phyloP scores from a whole-genome alignment of 2,113 vertebrate genomes.

The Scalopus aquaticus region DNA sequence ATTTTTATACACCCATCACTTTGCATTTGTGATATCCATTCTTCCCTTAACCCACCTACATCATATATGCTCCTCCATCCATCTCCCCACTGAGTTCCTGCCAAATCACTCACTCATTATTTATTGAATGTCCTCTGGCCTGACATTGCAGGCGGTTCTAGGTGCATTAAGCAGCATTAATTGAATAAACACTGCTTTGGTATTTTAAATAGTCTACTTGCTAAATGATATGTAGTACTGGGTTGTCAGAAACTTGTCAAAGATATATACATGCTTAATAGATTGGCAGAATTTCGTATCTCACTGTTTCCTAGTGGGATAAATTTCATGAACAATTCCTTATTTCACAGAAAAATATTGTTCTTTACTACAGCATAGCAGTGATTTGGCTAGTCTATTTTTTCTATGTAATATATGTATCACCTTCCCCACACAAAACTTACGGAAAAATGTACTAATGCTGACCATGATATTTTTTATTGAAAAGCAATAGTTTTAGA shows the following conservation, averaged over 20 bases:
- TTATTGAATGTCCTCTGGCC: background rate
- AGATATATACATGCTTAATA: background rate
- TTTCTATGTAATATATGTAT: background rate
- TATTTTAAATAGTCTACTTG: background rate
- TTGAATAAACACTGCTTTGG: background rate
- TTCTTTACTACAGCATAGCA: background rate
- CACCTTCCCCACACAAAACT: background rate
- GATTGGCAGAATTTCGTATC: background rate
- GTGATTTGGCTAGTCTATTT: constrained; percentile 6
- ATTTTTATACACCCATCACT: background rate
- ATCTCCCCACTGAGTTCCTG: background rate
- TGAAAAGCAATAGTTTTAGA: constrained; percentile 67
- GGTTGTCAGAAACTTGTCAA: background rate
- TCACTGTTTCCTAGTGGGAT: background rate
- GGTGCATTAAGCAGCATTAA: background rate
- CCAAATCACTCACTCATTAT: background rate
- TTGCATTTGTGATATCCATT: background rate
- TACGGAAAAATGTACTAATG: constrained; percentile 33
- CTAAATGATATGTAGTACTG: background rate
- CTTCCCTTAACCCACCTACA: background rate
- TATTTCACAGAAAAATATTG: background rate
- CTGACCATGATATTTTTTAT: constrained; percentile 74
- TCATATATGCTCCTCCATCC: background rate
- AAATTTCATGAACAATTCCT: background rate
- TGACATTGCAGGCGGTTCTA: background rate